A percentile compares a stretch with the other conserved stretches of the same genome.
Evolutionary conservation across 2,888 invertebrate species (phyloP).

Genomic region (Diachrysia chrysitis): DNA sequence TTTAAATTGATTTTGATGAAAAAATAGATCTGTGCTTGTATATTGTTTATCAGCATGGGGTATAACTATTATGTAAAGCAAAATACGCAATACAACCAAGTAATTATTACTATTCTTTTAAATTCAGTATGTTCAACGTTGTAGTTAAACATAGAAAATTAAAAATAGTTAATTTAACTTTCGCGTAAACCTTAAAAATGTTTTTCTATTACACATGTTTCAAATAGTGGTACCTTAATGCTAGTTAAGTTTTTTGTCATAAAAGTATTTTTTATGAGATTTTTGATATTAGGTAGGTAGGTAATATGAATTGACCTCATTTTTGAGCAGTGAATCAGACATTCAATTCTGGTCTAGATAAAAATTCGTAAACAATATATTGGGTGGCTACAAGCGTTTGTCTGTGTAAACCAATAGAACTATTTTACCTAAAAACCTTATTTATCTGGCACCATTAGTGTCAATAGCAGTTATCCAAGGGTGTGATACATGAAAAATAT

Average conservation of each 20-base stretch:
- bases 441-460: slow-evolving; percentile 6
- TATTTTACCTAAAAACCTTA: slow-evolving; percentile 2
- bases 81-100: neutral
- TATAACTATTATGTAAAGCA: slow-evolving; percentile 4
- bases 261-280: no score
- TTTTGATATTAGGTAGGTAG: no score
- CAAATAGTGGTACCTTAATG: no score
- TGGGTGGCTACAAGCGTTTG: neutral
- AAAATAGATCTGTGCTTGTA: slow-evolving; percentile 37
- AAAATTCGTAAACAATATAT: neutral
- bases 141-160: no score
- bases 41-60: slow-evolving; percentile 44
- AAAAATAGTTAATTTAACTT: no score
- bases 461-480: slow-evolving; percentile 24
- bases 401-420: neutral
- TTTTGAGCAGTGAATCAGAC: no score
- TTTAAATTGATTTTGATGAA: slow-evolving; percentile 31
- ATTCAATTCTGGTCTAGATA: neutral
- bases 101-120: no score
- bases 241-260: no score
- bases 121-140: no score
- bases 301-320: no score
- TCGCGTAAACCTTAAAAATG: no score
- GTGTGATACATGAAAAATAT: slow-evolving; percentile 46
- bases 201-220: no score